Evolutionary conservation across 2,888 invertebrate species (phyloP), one percentile per base, ranked within the genome.

Genomic region (Rhagonycha fulva): DNA sequence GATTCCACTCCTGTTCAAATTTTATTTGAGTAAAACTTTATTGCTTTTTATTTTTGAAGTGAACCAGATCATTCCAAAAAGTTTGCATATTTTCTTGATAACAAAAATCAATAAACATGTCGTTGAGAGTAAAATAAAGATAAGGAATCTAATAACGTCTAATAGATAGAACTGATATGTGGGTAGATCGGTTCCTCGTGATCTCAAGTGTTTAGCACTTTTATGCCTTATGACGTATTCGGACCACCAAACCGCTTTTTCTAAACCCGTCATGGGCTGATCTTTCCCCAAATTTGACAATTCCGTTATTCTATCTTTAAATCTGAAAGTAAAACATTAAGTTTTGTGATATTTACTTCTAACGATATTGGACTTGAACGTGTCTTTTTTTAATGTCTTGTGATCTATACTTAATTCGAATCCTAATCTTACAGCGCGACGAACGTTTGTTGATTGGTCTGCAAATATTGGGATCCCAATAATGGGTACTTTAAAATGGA

Each of bases 361-460:
- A 71, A 9, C 83, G 0, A 88, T 83, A 0, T 85, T 83, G 11
- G 81, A 75, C 10, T 77, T 82, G 0, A 89, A 76, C 7, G 76
- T n/a, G 2, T 84, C 79, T 32, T 84, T 84, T 9, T 83, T 83
- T 0, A 87, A 47, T 0, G 83, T 80, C 12, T 85, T 81, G 14
- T 86, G 80, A 11, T 86, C 84, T 0, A 88, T n/a, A 2, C 87
- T 88, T 24, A 88, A 83, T 4, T 83, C 83, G 3, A 24, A 9
- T 63, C 23, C 23, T 14, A 12, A n/a, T 63, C n/a, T 24, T 24
- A 14, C 24, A 23, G 24, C 11, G n/a, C 47, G 47, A 47, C n/a
- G n/a, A n/a, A n/a, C n/a, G n/a, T 1, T 4, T 47, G 47, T 2
- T 12, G 47, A n/a, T 0, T 47, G 47, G n/a, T 47, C 47, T 0